Evolutionary conservation across 2,888 invertebrate species (phyloP).

Genomic region (Endotricha flammealis): DNA sequence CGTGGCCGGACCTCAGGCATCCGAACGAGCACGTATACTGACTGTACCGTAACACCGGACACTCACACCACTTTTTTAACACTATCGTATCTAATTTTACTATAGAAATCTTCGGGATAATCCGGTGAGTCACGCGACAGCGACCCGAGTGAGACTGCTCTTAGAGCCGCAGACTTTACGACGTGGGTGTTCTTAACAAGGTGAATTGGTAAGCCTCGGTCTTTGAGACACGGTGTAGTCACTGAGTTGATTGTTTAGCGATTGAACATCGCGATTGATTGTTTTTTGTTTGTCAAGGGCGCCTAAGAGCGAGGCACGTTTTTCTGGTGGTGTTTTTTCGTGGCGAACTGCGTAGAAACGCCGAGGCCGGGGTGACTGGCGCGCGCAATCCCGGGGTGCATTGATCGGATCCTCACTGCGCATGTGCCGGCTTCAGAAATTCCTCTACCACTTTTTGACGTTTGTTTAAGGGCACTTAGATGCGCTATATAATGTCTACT

Average conservation of each 20-base stretch:
- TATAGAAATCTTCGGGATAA: constrained; percentile 55
- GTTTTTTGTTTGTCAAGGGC: constrained; percentile 52
- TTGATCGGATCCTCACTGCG: constrained; percentile 68
- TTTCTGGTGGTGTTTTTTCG: constrained; percentile 56
- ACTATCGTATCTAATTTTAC: constrained; percentile 45
- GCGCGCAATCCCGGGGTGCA: constrained; percentile 69
- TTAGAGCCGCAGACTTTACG: constrained; percentile 31
- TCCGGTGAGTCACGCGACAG: constrained; percentile 68
- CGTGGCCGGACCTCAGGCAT: constrained; percentile 74
- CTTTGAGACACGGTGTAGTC: constrained; percentile 36
- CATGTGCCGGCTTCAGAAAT: constrained; percentile 51
- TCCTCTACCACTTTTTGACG: constrained; percentile 61
- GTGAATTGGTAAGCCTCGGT: constrained; percentile 54
- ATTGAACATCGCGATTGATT: constrained; percentile 30
- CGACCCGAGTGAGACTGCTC: constrained; percentile 43
- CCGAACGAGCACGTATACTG: constrained; percentile 51
- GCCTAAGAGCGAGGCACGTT: constrained; percentile 39
- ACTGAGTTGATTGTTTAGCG: constrained; percentile 29
- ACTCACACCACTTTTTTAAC: constrained; percentile 28
- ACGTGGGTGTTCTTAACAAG: constrained; percentile 74
- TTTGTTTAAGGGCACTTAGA: constrained; percentile 34
- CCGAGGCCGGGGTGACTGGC: constrained; percentile 50
- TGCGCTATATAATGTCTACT: constrained; percentile 18
- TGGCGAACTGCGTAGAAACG: constrained; percentile 67
- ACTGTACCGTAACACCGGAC: constrained; percentile 39